phyloP scores from a whole-genome alignment of 2,113 vertebrate species.

The Entelurus aequoreus region DNA sequence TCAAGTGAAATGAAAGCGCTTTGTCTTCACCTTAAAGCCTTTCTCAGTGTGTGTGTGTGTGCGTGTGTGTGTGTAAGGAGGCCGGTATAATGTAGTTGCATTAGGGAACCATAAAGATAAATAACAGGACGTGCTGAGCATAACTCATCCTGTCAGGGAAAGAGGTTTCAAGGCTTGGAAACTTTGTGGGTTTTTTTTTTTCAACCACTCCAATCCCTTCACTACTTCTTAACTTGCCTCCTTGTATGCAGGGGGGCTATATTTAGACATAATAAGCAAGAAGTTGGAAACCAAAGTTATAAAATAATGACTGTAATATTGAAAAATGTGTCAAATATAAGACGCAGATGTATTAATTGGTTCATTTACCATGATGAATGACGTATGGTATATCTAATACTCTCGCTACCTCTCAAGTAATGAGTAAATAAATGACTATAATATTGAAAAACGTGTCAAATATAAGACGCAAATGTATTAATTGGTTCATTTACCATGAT shows the following conservation, averaged over 20 bases:
- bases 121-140: slow-evolving; percentile 64
- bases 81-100: slow-evolving; percentile 71
- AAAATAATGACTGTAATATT: too few relatives aligned
- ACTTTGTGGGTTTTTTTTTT: slow-evolving; percentile 53
- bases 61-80: slow-evolving; percentile 56
- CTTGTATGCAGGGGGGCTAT: slow-evolving; percentile 12
- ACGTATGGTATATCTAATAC: too few relatives aligned
- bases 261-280: slow-evolving; percentile 23
- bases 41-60: slow-evolving; percentile 35
- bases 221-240: slow-evolving; percentile 25
- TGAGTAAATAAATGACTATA: too few relatives aligned
- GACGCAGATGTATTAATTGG: too few relatives aligned
- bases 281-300: too few relatives aligned
- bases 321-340: too few relatives aligned
- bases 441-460: too few relatives aligned
- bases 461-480: too few relatives aligned
- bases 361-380: too few relatives aligned
- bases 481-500: too few relatives aligned
- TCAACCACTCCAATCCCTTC: slow-evolving; percentile 37
- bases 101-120: slow-evolving; percentile 75
- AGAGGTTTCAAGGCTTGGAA: slow-evolving; percentile 54
- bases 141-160: slow-evolving; percentile 75
- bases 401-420: too few relatives aligned
- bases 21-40: slow-evolving; percentile 68
- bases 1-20: slow-evolving; percentile 73